Evolutionary conservation across 2,113 vertebrate species (phyloP), one percentile per base, ranked within the genome.

Genomic region (Petromus typicus): DNA sequence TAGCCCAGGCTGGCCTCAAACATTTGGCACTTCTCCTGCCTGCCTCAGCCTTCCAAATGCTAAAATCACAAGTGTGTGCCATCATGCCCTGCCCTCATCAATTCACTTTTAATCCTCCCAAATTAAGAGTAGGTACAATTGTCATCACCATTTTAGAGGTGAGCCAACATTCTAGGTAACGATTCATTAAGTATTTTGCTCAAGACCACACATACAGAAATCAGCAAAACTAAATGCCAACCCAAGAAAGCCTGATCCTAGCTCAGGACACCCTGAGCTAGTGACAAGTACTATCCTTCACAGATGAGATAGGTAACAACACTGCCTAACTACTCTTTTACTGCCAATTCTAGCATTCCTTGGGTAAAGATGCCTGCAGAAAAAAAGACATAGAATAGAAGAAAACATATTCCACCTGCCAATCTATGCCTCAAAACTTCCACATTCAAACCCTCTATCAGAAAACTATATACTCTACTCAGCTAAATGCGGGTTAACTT

Each of bases 161-260:
- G 23, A 93, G 9, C 48, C 81, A 64, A 85, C 66, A 59, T 25
- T 85, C 82, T 76, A 94, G 34, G 12, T 75, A 45, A 75, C 30
- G 13, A 78, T 59, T 93, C 76, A 82, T 81, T 89, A 81, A 93
- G 66, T 59, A 96, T 51, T 75, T 40, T 89, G 43, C 34, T 66
- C 86, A 64, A 90, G 45, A 67, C 45, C 78, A 93, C 20, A 83
- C 0, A 66, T 10, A 45, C n/a, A 88, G 64, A 84, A 96, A 91
- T 25, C 67, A 23, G 2, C 32, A 94, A 45, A 95, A 78, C 25
- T 79, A 85, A 82, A 82, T 54, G 54, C 91, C 84, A 88, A 80
- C 25, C 82, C 78, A 94, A 34, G 13, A 89, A 94, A 91, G 30
- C 23, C 37, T 20, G 17, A 67, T 40, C 57, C 71, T 66, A 71